Evolutionary conservation across 2,888 invertebrate species (phyloP), one percentile per base, ranked within the genome.

Genomic region (Buathra laborator): DNA sequence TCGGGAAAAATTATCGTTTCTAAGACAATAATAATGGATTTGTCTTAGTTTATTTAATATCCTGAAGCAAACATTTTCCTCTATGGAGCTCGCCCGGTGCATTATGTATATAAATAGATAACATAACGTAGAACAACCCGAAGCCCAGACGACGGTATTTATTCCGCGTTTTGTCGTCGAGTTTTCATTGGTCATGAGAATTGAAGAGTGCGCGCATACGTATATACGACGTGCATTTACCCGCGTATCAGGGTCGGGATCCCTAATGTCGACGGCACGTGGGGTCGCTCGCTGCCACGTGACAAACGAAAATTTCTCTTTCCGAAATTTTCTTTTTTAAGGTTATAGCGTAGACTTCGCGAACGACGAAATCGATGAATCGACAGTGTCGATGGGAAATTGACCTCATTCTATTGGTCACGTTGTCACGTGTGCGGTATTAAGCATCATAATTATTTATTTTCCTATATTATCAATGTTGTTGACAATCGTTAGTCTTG

Each of bases 211-310:
- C 24, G 29, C 53, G 44, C 72, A 77, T 29, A 81, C 24, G 24
- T 24, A 75, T 44, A 44, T 56, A 74, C 56, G 16, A 74, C 56
- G 16, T 5, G 37, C 67, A 37, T 43, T 43, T 24, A 24, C 48
- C 37, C 62, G 32, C 10, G 32, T 2, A 29, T 14, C 43, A 59
- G 59, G 24, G 24, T 1, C 24, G 24, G 3, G 24, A 24, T 24
- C 24, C 24, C 3, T 1, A 24, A 24, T 24, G 24, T 24, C 24
- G 24, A 24, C 24, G 24, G 24, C 85, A 85, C 85, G 85, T 85
- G 85, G 85, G 79, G 79, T 82, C 53, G 48, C 43, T 82, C 51
- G 32, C 71, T 51, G 82, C 85, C 85, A 85, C 85, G 85, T 85
- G 85, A 79, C 62, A 2, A 14, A 53, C 32, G 7, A 9, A 77